Base-by-base conservation (phyloP, 2,888 invertebrate species). In the Cantharis nigra region DNA sequence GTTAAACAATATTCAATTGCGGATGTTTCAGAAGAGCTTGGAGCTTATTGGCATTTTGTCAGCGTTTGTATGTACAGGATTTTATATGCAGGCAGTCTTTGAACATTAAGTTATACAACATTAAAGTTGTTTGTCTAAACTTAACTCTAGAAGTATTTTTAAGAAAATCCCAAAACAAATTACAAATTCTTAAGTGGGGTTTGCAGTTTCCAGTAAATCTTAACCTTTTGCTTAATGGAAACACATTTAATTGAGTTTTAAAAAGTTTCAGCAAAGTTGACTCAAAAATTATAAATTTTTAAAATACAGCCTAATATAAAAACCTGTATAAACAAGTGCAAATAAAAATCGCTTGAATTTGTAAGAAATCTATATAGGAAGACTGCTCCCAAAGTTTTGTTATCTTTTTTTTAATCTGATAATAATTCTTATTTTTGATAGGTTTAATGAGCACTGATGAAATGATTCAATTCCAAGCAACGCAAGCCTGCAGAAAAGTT, bases 401-500 rank as follows among this genome's bases (percentile, higher is more conserved):
- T 33, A 33, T 33, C 13, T 0, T 49, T 49, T 7, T n/a, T 7
- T 49, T 7, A n/a, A 49, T n/a, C n/a, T n/a, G n/a, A 49, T 49
- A 49, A n/a, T 49, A 49, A 49, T 49, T n/a, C n/a, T 49, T 49
- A 49, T 49, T 49, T 49, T 7, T n/a, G 7, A n/a, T 85, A 88
- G 94, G 93, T 16, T 93, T 97, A 88, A 91, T 92, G 80, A 92
- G 92, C 13, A 83, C 87, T 0, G 94, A 96, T 85, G 89, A 92
- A 26, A 86, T 89, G 0, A 85, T 89, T 4, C 93, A 93, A 85
- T 92, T 95, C 7, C 85, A 90, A 62, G 95, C 95, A 0, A 96
- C 96, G 0, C 94, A 96, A 80, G 93, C 94, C 0, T 97, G 96
- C 9, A 92, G 98, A 7, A 95, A 97, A 84, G 94, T 96, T 87